Evolutionary conservation across 2,888 invertebrate species (phyloP), one percentile per base, ranked within the genome.

Genomic region (Thera britannica): DNA sequence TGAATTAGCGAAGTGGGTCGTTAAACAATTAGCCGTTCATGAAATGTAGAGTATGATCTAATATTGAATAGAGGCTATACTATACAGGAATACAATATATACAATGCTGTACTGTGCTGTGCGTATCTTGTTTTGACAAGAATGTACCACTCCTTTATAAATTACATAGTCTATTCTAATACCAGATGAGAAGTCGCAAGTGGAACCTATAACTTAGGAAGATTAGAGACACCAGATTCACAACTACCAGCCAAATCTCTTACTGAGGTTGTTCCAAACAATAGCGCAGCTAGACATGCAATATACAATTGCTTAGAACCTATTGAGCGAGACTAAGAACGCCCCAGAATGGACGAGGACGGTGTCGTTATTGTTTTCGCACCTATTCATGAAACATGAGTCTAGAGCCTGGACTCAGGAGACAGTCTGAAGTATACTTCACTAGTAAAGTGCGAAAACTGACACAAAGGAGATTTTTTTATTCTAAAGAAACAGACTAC

Each of bases 1-100:
- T 62, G 74, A 77, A 79, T 81, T 78, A 79, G 70, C 67, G 58
- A 80, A 80, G 72, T 79, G 69, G 83, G 79, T 71, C 82, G 73
- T 74, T 70, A 62, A 74, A 75, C 71, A 78, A 77, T 79, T 77
- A 75, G 59, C 65, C 65, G 67, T 70, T 67, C 68, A 72, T 74
- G 68, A 69, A 75, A 77, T 63, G 44, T 70, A 56, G 67, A 71
- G 65, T 65, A 65, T 68, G 72, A 67, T 62, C 70, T 72, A 70
- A 70, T 63, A 61, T 54, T 38, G 44, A 59, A 60, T 65, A 58
- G 58, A 54, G 51, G 44, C 62, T 55, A 65, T 59, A 70, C 51
- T 55, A 65, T 59, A 70, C 56, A 60, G 54, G 52, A 52, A 34
- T 9, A 52, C 3, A 36, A 23, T n/a, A 3, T 3, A 56, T 11